Base-by-base conservation (phyloP, 2,113 vertebrate species). In the Gymnorhina tibicen region DNA sequence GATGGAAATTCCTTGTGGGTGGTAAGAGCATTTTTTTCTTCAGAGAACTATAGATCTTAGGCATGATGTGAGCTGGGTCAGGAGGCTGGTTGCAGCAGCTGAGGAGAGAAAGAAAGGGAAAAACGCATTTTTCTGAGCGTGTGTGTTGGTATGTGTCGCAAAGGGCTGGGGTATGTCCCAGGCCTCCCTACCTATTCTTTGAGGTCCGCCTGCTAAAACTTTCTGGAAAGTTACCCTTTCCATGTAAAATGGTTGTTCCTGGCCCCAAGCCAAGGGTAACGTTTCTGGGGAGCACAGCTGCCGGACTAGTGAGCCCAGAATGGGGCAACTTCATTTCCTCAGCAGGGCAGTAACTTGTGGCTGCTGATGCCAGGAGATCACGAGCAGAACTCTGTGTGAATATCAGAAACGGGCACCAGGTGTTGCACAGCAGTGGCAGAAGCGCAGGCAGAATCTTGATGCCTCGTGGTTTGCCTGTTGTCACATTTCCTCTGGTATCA, bases 171-270 rank as follows among this genome's bases (percentile, higher is more conserved):
- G 6, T 30, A 5, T 56, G 16, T 70, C 41, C 52, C 46, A 62
- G 41, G n/a, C 37, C 14, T 53, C 47, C 18, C 20, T 1, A 0
- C 28, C 44, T 72, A 55, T 79, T 55, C 49, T 73, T 67, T 62
- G 53, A 81, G 42, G 16, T 50, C 17, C 42, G 59, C 50, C 80
- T 89, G 80, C 87, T 91, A n/a, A 87, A 94, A 93, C 63, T 66
- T 75, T 44, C 46, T 73, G 35, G 35, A 23, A 74, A 74, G 22
- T 80, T 84, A 53, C 6, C 26, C 39, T 91, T 94, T 74, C 78
- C 50, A 58, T 0, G 0, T 78, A 27, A 84, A 93, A 50, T 67
- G 39, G n/a, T 75, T 82, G 58, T 59, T 87, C 0, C 1, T 93
- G 91, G 82, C 70, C 44, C 12, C 33, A 58, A 42, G 76, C 84